Evolutionary conservation across 2,888 invertebrate species (phyloP).

Genomic region (Venusia cambrica): DNA sequence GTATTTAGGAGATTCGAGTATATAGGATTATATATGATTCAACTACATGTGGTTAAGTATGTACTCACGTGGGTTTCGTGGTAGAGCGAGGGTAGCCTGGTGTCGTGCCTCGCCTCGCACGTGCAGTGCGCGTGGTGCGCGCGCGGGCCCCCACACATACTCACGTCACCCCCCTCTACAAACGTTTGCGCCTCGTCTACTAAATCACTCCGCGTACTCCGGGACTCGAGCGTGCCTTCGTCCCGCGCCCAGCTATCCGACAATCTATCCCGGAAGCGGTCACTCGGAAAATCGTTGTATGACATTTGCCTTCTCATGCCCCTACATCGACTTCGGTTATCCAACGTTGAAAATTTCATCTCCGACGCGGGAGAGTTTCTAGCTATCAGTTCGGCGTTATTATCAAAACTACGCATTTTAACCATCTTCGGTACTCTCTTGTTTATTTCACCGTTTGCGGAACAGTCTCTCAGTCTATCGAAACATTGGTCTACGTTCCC

Average conservation of each 20-base stretch:
- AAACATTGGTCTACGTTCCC: slow-evolving; percentile 76
- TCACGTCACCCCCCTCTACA: slow-evolving; percentile 59
- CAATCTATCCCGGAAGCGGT: slow-evolving; percentile 61
- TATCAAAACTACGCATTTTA: slow-evolving; percentile 70
- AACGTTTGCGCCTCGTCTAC: slow-evolving; percentile 62
- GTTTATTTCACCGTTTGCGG: slow-evolving; percentile 48
- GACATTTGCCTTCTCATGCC: slow-evolving; percentile 75
- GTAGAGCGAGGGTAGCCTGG: slow-evolving; percentile 63
- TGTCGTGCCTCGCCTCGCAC: slow-evolving; percentile 55
- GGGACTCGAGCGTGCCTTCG: slow-evolving; percentile 53
- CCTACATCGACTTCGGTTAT: slow-evolving; percentile 70
- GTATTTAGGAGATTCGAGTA: no score
- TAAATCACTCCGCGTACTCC: slow-evolving; percentile 58
- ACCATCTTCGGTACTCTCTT: slow-evolving; percentile 53
- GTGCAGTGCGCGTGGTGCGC: slow-evolving; percentile 68
- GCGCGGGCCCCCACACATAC: slow-evolving; percentile 51
- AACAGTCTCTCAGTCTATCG: slow-evolving; percentile 65
- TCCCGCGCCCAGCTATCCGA: slow-evolving; percentile 61
- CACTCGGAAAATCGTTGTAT: slow-evolving; percentile 74
- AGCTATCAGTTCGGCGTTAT: slow-evolving; percentile 57
- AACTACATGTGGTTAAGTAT: no score
- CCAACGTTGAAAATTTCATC: slow-evolving; percentile 72
- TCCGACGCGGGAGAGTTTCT: slow-evolving; percentile 57
- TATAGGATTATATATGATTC: no score
- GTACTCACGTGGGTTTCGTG: slow-evolving; percentile 70